Base-by-base conservation (phyloP, 1,140 invertebrate species). In the Anagrus nilaparvatae region DNA sequence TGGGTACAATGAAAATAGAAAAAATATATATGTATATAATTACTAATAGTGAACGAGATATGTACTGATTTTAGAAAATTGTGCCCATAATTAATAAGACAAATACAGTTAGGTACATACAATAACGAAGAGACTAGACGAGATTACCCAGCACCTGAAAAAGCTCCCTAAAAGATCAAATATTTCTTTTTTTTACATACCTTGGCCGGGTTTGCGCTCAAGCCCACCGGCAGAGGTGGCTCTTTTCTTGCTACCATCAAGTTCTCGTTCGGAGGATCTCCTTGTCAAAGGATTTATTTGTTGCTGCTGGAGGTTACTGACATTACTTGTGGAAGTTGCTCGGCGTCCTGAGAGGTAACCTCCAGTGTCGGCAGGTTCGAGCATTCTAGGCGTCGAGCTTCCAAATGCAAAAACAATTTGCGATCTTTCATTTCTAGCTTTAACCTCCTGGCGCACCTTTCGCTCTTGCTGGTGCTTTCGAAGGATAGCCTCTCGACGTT, bases 391-490 rank as follows among this genome's bases (percentile, higher is more conserved):
- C 33, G 86, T 89, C 40, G 86, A 90, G 54, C 86, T 90, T 28
- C 87, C 87, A 68, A 91, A 91, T 24, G 87, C 87, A 69, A 90
- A 91, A 16, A 79, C 76, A 48, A 68, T 68, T 38, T 68, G 65
- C 46, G 65, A 68, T 48, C 77, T 70, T 56, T 84, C 80, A 59
- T 79, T 79, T 54, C 73, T 74, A 52, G 71, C 73, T 59, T 79
- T 82, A 24, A 77, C 74, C 65, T 90, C 86, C 50, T 89, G 71
- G 47, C 85, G 75, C 31, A 84, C 82, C 54, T 88, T 85, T 45
- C 86, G 73, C 59, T 90, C 87, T n/a, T n/a, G n/a, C 55, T 79
- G 77, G 65, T 87, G 88, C 59, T 87, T 83, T 50, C 81, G 78
- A 33, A 91, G 58, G 42, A 90, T 84, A 30, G 84, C 84, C 63